Evolutionary conservation across 2,113 vertebrate genomes (phyloP).

Genomic region (Takifugu flavidus): DNA sequence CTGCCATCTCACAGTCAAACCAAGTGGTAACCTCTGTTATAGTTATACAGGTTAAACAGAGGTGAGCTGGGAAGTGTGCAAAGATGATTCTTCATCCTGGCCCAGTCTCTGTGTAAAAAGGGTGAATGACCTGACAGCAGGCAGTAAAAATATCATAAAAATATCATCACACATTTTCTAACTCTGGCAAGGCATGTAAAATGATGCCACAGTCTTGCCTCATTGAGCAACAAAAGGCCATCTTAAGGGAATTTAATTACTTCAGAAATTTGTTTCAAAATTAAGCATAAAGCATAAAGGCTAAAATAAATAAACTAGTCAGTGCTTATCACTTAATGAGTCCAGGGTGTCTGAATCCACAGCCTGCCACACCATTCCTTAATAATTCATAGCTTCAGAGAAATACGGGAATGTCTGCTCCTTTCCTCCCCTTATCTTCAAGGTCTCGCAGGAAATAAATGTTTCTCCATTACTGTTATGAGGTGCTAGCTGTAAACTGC

Average conservation of each 20-base stretch:
- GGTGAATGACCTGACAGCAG: slow-evolving; percentile 12
- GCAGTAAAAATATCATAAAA: neutral
- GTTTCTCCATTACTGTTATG: slow-evolving; percentile 28
- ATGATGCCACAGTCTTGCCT: neutral
- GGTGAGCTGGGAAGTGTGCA: too few species aligned
- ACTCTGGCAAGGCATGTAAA: neutral
- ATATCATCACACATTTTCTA: neutral
- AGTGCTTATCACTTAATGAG: slow-evolving; percentile 27
- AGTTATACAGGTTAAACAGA: too few species aligned
- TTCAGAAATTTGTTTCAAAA: neutral
- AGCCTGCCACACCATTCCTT: slow-evolving; percentile 1
- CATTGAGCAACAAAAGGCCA: neutral
- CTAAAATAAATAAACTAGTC: slow-evolving; percentile 11
- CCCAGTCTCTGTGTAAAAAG: too few species aligned
- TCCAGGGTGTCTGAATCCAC: slow-evolving; percentile 8
- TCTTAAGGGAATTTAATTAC: slow-evolving; percentile 6
- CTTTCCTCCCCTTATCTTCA: slow-evolving; percentile 14
- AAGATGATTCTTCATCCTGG: slow-evolving; percentile 3
- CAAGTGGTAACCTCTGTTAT: too few species aligned
- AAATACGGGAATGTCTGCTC: slow-evolving; percentile 10
- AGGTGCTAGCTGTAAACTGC: neutral
- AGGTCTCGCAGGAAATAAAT: slow-evolving; percentile 27
- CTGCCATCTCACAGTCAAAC: too few species aligned
- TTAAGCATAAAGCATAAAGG: neutral
- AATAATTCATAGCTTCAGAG: slow-evolving; percentile 45